phyloP scores from a whole-genome alignment of 2,888 invertebrate genomes.

The Nomada ruficornis region DNA sequence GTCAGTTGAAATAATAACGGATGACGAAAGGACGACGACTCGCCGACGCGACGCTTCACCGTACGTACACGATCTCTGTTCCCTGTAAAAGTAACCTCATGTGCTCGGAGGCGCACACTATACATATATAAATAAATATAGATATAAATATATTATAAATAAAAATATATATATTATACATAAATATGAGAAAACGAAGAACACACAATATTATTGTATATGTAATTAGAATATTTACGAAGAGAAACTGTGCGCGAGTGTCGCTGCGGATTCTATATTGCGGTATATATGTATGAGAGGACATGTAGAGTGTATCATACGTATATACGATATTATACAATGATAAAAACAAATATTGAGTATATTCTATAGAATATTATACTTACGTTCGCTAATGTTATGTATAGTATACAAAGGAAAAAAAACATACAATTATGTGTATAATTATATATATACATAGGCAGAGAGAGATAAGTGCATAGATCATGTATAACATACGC shows the following conservation, averaged over 20 bases:
- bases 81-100: conserved; percentile 76
- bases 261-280: conserved; percentile 49
- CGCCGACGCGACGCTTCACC: conserved; percentile 68
- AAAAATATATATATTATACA: conserved; percentile 65
- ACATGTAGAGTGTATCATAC: conserved; percentile 44
- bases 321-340: conserved; percentile 62
- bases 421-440: conserved; percentile 58
- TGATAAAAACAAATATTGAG: conserved; percentile 59
- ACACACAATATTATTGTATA: conserved; percentile 67
- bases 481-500: conserved; percentile 60
- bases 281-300: conserved; percentile 49
- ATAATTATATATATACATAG: conserved; percentile 51
- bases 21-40: conserved; percentile 30
- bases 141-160: conserved; percentile 63
- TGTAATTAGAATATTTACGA: conserved; percentile 64
- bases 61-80: conserved; percentile 78
- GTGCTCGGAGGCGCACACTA: conserved; percentile 68
- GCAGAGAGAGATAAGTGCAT: conserved; percentile 40
- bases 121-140: conserved; percentile 69
- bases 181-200: conserved; percentile 43
- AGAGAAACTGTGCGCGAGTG: conserved; percentile 56
- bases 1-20: background rate
- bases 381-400: conserved; percentile 72
- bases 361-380: conserved; percentile 74
- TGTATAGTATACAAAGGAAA: conserved; percentile 62